Evolutionary conservation across 2,888 invertebrate genomes (phyloP), one percentile per base, ranked within the genome.

Genomic region (Drosophila borborema): DNA sequence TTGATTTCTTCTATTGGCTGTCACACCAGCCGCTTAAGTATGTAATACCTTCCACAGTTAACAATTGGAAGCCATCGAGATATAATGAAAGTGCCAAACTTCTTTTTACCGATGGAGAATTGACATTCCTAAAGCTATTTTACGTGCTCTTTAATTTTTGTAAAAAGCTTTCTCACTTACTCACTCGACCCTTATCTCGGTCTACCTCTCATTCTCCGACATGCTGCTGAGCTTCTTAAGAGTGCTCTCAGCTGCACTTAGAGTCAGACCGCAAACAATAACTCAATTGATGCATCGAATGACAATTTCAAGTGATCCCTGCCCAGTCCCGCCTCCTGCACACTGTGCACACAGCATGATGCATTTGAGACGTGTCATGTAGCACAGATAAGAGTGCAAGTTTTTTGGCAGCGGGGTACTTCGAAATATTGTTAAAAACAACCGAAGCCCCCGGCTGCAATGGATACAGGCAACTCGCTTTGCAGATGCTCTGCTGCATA

Each of bases 211-310:
- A 16, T 45, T 10, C 28, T 10, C n/a, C 46, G 7, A 14, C 31
- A 40, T 40, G n/a, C 31, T 5, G n/a, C 3, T 31, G 31, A 18
- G 20, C 36, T 36, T 36, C 40, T 41, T 45, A 4, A 18, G 41
- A 20, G 36, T 20, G 59, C 61, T 58, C 46, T 63, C 41, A 55
- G 62, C 61, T 64, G 74, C 64, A 64, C 43, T 65, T 69, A 43
- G 28, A 51, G 34, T 54, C 48, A 58, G 75, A 72, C 75, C 63
- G 36, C 80, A 74, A 48, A 65, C 74, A 77, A 79, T 66, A 79
- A 59, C 61, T 71, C 75, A 75, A 74, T 77, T 46, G 80, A 77
- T 77, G 49, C 49, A 70, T 61, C 60, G 60, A 61, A 49, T 70
- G 51, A 34, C 41, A 54, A 36, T 59, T 74, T 40, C 58, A 65